Base-by-base conservation (phyloP, 23 tunicate genomes). In the Styela plicata region DNA sequence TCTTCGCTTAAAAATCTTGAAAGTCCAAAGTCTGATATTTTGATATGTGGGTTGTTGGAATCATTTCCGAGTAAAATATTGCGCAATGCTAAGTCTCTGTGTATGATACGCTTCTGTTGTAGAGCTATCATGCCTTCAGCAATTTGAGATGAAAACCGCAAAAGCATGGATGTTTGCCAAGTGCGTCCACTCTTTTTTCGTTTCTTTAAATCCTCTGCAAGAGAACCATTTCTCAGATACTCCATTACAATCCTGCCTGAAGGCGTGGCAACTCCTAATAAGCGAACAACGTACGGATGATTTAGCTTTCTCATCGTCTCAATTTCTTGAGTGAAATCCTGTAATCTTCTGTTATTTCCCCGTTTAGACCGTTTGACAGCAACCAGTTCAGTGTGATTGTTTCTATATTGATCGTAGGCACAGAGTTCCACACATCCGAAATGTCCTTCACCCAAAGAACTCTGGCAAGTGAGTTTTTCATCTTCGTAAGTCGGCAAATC, bases 21-120 rank as follows among this genome's bases (percentile, higher is more conserved):
- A 33, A 93, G 62, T 2, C 98, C 98, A 67, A 93, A 93, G 63
- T 93, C 98, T 3, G 98, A 88, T 36, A 93, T 88, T 70, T 93
- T 93, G 19, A 88, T 82, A 70, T 87, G 66, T 1, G 53, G 53
- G 16, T 37, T 17, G 33, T 71, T 33, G 22, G 25, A 36, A 3
- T 92, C 91, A 69, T 64, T 69, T 29, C 85, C 93, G 3, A 93
- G 84, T 57, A 93, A 67, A 27, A 93, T 93, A 53, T 93, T 93
- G 33, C 98, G 76, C 32, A 85, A 33, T 17, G 98, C 98, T 5
- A 93, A 70, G 53, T 93, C 98, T 29, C 98, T 61, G 63, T 93
- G 98, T 34, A 93, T 64, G 30, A 93, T 52, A 1, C 90, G 82
- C 7, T 35, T 64, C 32, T 93, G 85, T 52, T 93, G 93, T 63